Conservation (phyloP, 1,140 invertebrate species). For the Leguminivora glycinivorella region DNA sequence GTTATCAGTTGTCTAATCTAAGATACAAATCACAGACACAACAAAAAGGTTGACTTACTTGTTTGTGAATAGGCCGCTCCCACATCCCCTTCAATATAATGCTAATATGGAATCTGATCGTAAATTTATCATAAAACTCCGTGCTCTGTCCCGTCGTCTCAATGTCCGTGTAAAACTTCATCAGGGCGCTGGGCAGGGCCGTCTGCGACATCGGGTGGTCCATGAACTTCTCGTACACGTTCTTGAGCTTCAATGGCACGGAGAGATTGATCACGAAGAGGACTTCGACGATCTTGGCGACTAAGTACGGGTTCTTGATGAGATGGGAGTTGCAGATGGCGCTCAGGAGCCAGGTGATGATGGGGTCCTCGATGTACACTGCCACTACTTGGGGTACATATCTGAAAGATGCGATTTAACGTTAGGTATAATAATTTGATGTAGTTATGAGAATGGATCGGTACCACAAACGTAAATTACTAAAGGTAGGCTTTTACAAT, state of each 20-base stretch:
- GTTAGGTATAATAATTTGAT: background rate
- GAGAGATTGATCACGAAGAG: conserved; percentile 94
- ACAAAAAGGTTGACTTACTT: conserved; percentile 44
- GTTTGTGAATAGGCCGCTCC: conserved; percentile 83
- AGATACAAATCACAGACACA: background rate
- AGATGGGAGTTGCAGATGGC: conserved; percentile 94
- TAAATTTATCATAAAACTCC: conserved; percentile 99
- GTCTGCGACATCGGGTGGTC: conserved; percentile 92
- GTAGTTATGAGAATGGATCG: no score
- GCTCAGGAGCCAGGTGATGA: conserved; percentile 93
- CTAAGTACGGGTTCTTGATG: conserved; percentile 97
- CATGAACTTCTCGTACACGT: conserved; percentile 81
- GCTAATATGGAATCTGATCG: conserved; percentile 97
- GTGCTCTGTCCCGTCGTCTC: conserved; percentile 98
- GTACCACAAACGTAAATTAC: no score
- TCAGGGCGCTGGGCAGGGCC: conserved; percentile 91
- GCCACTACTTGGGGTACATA: conserved; percentile 87
- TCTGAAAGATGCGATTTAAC: conserved; percentile 78
- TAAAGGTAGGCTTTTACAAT: no score
- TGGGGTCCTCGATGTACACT: conserved; percentile 88
- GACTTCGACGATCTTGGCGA: conserved; percentile 97
- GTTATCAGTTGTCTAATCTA: no score
- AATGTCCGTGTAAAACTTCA: conserved; percentile 99
- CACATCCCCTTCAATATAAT: conserved; percentile 95
- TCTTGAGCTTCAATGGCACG: conserved; percentile 84